Evolutionary conservation across 2,888 invertebrate genomes (phyloP).

Genomic region (Meghimatium bilineatum): DNA sequence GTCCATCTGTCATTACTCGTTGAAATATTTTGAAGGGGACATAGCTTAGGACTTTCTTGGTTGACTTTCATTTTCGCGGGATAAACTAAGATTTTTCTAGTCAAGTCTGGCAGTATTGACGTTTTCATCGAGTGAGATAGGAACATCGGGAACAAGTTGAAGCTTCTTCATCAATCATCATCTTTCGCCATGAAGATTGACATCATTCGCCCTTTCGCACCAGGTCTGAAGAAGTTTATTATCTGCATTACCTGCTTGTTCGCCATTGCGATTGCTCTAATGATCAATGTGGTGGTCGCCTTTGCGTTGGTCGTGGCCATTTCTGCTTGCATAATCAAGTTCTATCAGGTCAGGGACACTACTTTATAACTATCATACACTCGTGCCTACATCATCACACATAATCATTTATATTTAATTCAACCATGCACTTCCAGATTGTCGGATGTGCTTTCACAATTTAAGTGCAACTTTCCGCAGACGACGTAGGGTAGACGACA

Average conservation of each 20-base stretch:
- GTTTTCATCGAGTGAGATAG: background rate
- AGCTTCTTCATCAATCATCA: slow-evolving; percentile 2
- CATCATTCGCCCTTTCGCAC: slow-evolving; percentile 35
- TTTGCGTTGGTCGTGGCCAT: slow-evolving; percentile 18
- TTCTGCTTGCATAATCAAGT: slow-evolving; percentile 18
- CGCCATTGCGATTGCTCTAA: slow-evolving; percentile 19
- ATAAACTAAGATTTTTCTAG: slow-evolving; percentile 24
- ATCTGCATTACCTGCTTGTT: slow-evolving; percentile 19
- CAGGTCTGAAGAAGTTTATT: slow-evolving; percentile 30
- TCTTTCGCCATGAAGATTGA: slow-evolving; percentile 26
- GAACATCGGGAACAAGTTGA: background rate
- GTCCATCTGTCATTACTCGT: background rate
- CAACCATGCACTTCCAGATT: too few relatives aligned
- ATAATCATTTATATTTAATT: background rate
- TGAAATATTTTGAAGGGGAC: background rate
- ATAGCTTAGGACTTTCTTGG: slow-evolving; percentile 16
- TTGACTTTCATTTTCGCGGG: slow-evolving; percentile 14
- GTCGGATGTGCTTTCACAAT: too few relatives aligned
- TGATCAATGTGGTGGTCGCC: slow-evolving; percentile 27
- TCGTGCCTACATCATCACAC: background rate
- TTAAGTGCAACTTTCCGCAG: too few relatives aligned
- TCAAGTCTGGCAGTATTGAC: background rate
- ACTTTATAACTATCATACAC: background rate
- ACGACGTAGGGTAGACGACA: too few relatives aligned
- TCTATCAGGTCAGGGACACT: slow-evolving; percentile 17